Evolutionary conservation across 1,140 invertebrate genomes (phyloP).

Genomic region (Diplogasteroides magnus): DNA sequence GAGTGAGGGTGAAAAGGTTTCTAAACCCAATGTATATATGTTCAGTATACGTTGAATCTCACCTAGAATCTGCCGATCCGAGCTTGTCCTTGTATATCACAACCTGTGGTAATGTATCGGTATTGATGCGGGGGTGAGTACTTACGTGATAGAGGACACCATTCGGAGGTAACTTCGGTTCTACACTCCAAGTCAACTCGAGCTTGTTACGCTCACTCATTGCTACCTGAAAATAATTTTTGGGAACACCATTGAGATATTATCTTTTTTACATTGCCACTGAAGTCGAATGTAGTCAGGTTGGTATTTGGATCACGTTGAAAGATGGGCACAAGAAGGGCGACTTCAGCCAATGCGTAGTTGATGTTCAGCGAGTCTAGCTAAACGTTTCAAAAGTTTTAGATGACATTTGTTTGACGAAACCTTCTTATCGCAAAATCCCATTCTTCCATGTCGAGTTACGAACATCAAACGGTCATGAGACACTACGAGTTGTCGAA

Average conservation of each 20-base stretch:
- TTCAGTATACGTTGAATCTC: no score
- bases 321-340: conserved; percentile 7
- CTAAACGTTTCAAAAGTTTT: neutral
- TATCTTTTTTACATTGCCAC: conserved; percentile 9
- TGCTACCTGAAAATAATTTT: conserved; percentile 6
- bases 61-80: conserved; percentile 37
- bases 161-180: conserved; percentile 7
- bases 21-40: no score
- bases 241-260: conserved; percentile 15
- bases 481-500: conserved; percentile 41
- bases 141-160: conserved; percentile 8
- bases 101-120: conserved; percentile 25
- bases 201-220: conserved; percentile 6
- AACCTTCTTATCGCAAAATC: conserved; percentile 44
- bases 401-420: neutral
- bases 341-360: conserved; percentile 9
- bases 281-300: conserved; percentile 8
- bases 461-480: conserved; percentile 43
- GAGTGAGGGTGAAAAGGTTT: conserved; percentile 29
- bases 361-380: conserved; percentile 1
- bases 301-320: neutral
- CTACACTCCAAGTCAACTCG: conserved; percentile 10
- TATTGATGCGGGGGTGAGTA: neutral
- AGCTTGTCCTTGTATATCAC: conserved; percentile 46
- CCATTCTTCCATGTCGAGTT: conserved; percentile 43